Evolutionary conservation across 2,797 vertebrate genomes (phyloP), one percentile per base, ranked within the genome.

Genomic region (Lacerta agilis): DNA sequence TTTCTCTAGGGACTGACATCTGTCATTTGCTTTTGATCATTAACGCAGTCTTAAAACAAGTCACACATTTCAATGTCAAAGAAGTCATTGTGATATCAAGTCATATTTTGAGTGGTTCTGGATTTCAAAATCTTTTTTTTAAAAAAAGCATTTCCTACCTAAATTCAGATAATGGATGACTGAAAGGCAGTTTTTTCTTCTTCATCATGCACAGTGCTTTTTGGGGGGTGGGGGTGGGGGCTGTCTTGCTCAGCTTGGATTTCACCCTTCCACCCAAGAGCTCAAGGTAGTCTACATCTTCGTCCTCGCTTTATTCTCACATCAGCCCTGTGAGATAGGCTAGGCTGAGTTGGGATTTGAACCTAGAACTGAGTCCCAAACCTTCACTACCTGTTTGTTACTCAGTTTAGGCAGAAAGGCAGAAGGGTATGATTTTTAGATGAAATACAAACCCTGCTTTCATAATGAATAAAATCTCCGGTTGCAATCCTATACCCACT

Each of bases 41-140:
- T 83, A 79, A 72, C 49, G 64, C 15, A 36, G 29, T 83, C 83
- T 86, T 82, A 77, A 85, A 89, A 67, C 61, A 86, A 86, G 72
- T 41, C 72, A 36, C 49, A 64, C 15, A 17, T 78, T 82, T 85
- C 49, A 9, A 41, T 58, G 64, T 36, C 43, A 82, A 67, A 36
- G 72, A 89, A 86, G 71, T 36, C 58, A 49, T 58, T 29, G 13
- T 86, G 41, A 86, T 71, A 55, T n/a, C 45, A 86, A 69, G 5
- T 11, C 49, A 85, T 64, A 25, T 6, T 75, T 75, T 33, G 69
- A 45, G 15, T 75, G 29, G 55, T 75, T 17, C 13, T 43, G 38
- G 38, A 43, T 73, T 73, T 86, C 7, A 64, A 64, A 49, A 55
- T 45, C 8, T 49, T n/a, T 11, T 55, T 73, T 29, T 33, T 33